These are phyloP conservation scores for Apaloderma vittatum DNA, from an alignment of 2,113 vertebrate genomes.

Conservation along the genomic window DNA sequence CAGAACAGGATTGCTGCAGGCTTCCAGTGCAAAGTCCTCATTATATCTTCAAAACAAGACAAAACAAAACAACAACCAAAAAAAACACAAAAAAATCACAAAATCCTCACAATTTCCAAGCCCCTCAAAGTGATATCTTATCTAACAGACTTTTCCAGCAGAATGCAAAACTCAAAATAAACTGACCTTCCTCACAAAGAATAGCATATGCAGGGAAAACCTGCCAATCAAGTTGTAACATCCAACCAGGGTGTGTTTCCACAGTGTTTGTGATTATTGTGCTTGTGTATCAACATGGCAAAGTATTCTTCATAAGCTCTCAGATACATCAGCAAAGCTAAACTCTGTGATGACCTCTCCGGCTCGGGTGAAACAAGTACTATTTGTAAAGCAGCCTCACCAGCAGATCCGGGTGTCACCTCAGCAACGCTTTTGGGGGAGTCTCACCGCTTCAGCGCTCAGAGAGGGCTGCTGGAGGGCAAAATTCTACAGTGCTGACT, in stretches of 20 bases:
- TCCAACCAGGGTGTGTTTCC: not conserved
- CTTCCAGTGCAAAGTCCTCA: constrained; percentile 68
- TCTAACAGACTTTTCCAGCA: not conserved
- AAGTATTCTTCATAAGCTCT: not conserved
- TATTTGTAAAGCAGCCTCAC: not conserved
- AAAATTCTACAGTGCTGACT: not conserved
- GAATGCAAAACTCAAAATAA: constrained; percentile 25
- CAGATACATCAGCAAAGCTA: not conserved
- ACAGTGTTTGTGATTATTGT: accelerated
- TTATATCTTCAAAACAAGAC: constrained; percentile 69
- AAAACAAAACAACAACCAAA: not conserved
- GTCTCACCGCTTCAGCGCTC: not conserved
- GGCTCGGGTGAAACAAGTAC: not conserved
- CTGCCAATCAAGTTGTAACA: not conserved
- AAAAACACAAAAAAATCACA: not conserved
- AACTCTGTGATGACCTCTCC: not conserved
- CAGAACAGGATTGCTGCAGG: constrained; percentile 60
- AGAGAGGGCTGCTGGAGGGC: not conserved
- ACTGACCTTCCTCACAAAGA: not conserved
- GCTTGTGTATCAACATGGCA: not conserved
- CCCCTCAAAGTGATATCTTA: not conserved
- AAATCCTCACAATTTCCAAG: constrained; percentile 44
- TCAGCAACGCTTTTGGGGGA: not conserved
- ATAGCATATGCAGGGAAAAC: not conserved
- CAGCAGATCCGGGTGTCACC: not conserved